Evolutionary conservation across 2,888 invertebrate genomes (phyloP).

Genomic region (Ephialtes manifestator): DNA sequence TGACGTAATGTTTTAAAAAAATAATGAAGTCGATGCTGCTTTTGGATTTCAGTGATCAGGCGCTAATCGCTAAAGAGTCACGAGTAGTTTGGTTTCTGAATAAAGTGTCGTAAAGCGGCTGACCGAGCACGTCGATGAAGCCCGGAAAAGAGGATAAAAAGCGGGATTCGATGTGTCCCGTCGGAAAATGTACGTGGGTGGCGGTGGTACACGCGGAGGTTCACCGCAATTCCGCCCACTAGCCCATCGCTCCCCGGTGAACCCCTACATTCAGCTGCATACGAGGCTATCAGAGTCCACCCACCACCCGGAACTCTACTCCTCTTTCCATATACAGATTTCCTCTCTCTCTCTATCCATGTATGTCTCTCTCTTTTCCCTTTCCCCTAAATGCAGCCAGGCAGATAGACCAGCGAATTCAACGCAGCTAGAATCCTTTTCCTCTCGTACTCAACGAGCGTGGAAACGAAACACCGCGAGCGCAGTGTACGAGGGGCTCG

Average conservation of each 20-base stretch:
- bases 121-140: slow-evolving; percentile 29
- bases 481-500: slow-evolving; percentile 51
- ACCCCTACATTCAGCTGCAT: slow-evolving; percentile 50
- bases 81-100: slow-evolving; percentile 26
- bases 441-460: slow-evolving; percentile 76
- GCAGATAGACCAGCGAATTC: slow-evolving; percentile 65
- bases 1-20: background rate
- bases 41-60: background rate
- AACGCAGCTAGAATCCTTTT: slow-evolving; percentile 66
- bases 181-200: slow-evolving; percentile 75
- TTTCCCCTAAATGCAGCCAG: slow-evolving; percentile 63
- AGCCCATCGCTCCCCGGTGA: slow-evolving; percentile 83
- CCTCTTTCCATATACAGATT: slow-evolving; percentile 50
- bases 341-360: slow-evolving; percentile 39
- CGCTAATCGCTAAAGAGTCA: slow-evolving; percentile 24
- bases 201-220: slow-evolving; percentile 78
- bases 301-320: slow-evolving; percentile 56
- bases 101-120: slow-evolving; percentile 45
- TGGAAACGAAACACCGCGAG: slow-evolving; percentile 75
- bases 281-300: slow-evolving; percentile 54
- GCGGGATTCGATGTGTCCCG: slow-evolving; percentile 57
- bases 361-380: slow-evolving; percentile 58
- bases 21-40: background rate
- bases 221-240: slow-evolving; percentile 85
- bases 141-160: slow-evolving; percentile 46